Conservation (phyloP, 2,797 vertebrate genomes). For the Lithobates pipiens region DNA sequence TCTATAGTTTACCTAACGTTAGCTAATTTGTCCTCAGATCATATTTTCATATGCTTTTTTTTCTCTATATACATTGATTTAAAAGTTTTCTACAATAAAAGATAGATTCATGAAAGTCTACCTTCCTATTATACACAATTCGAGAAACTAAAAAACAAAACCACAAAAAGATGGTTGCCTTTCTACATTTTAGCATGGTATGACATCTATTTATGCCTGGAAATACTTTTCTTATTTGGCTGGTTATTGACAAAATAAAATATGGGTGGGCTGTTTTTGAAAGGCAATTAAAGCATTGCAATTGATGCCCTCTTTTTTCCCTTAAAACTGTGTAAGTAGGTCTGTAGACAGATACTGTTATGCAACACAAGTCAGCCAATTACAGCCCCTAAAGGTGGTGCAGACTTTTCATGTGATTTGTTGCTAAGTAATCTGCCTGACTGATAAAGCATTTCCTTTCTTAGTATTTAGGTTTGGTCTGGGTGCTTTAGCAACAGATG, state of each 20-base stretch:
- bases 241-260: background rate
- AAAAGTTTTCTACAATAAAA: too few relatives aligned
- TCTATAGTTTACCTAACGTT: too few relatives aligned
- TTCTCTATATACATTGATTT: too few relatives aligned
- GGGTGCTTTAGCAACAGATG: constrained; percentile 43
- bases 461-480: constrained; percentile 35
- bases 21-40: too few relatives aligned
- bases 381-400: constrained; percentile 3
- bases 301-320: background rate
- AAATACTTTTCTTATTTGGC: background rate
- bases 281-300: background rate
- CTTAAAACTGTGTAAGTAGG: background rate
- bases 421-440: constrained; percentile 32
- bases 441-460: constrained; percentile 34
- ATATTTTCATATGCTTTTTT: too few relatives aligned
- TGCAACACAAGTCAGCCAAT: constrained; percentile 6
- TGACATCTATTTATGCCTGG: too few relatives aligned
- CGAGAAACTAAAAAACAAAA: too few relatives aligned
- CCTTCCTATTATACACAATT: too few relatives aligned
- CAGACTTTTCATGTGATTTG: constrained; percentile 19
- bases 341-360: background rate
- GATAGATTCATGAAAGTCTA: too few relatives aligned
- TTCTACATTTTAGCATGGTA: too few relatives aligned
- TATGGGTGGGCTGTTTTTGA: background rate
- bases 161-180: too few relatives aligned